Evolutionary conservation across 2,113 vertebrate species (phyloP).

Genomic region (Orthonyx spaldingii): DNA sequence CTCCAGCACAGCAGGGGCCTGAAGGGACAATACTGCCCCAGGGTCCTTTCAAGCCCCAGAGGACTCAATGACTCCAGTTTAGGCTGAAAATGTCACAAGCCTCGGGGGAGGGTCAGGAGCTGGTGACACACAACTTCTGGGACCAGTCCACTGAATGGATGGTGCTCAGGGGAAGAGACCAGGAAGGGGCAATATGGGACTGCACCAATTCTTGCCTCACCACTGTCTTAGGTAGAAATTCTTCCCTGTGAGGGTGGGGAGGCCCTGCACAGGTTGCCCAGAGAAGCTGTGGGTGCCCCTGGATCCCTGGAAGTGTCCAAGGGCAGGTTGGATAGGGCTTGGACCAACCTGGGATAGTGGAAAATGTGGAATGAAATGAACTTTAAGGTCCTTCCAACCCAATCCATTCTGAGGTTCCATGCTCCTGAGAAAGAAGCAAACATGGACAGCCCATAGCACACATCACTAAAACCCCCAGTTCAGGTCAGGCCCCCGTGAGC

Average conservation of each 20-base stretch:
- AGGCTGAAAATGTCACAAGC: background rate
- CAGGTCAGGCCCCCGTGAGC: background rate
- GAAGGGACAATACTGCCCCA: background rate
- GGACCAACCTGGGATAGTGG: accelerated
- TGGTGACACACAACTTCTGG: background rate
- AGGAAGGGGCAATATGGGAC: background rate
- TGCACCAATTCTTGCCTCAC: background rate
- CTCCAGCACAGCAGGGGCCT: background rate
- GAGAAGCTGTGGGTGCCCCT: background rate
- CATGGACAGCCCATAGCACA: background rate
- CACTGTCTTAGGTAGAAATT: background rate
- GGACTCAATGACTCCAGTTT: background rate
- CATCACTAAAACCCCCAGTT: background rate
- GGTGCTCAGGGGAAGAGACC: background rate
- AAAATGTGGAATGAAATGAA: background rate
- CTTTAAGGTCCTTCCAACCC: background rate
- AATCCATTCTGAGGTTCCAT: background rate
- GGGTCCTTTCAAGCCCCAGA: background rate
- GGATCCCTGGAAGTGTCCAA: background rate
- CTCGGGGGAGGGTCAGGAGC: background rate
- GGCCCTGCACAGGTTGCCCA: background rate
- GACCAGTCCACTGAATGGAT: background rate
- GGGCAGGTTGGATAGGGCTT: accelerated
- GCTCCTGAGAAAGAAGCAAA: background rate
- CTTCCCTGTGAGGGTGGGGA: accelerated